Evolutionary conservation across 2,113 vertebrate species (phyloP), one percentile per base, ranked within the genome.

Genomic region (Etheostoma spectabile): DNA sequence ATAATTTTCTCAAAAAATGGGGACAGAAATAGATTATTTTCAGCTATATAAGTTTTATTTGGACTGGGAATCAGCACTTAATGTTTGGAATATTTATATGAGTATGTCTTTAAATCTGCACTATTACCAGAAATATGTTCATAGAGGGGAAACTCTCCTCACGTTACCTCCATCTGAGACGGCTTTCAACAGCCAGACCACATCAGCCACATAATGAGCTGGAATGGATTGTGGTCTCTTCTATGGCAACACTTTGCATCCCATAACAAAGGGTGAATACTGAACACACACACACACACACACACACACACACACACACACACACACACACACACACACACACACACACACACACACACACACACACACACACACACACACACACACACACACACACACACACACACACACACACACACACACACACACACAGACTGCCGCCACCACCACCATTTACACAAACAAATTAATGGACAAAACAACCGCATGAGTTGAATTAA

Each of bases 121-220:
- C 30, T 24, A 13, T 38, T 38, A 38, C 38, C 35, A 33, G 2
- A n/a, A 15, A 27, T 12, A 21, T 19, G 13, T 49, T 18, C 3
- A 4, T 8, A n/a, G 62, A 46, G 21, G 21, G 75, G 24, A 67
- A 62, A 67, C 22, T 8, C 21, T 56, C 21, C 46, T 64, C 78
- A 68, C 77, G 68, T 77, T 77, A 59, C 56, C 62, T 77, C 18
- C 63, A 21, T 16, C 35, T 42, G 66, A 69, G 62, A 48, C 35
- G 48, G 70, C 62, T 79, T 83, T 75, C 42, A 67, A 82, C 65
- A 19, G 22, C 77, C 51, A 7, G 73, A 13, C 11, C 56, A 72
- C 51, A 60, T 45, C 80, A 45, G 48, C 62, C 64, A 38, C 72
- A 59, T 80, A 83, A 83, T 66, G 76, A 83, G 78, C 74, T 53